Evolutionary conservation across 1,140 invertebrate genomes (phyloP).

Genomic region (Zelostemma sp.): DNA sequence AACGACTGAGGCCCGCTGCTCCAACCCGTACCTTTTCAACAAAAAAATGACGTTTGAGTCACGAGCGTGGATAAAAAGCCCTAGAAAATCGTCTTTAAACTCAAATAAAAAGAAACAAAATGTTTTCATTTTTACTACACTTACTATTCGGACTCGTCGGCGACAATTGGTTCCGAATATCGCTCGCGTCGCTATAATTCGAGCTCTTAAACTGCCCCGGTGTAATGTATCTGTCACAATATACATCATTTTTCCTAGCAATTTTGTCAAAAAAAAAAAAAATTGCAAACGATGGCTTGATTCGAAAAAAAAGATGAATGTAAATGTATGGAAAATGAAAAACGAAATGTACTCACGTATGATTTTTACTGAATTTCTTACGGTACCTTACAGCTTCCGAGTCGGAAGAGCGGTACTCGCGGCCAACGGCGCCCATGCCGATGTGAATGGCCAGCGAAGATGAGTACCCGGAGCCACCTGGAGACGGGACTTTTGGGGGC

Average conservation of each 20-base stretch:
- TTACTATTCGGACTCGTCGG: slow-evolving; percentile 69
- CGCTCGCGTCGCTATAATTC: slow-evolving; percentile 55
- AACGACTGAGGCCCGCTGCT: slow-evolving; percentile 73
- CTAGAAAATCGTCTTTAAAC: background rate
- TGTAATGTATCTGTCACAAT: slow-evolving; percentile 54
- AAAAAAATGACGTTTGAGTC: too few species aligned
- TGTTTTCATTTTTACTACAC: slow-evolving; percentile 8
- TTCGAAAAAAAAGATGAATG: background rate
- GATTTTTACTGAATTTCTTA: slow-evolving; percentile 59
- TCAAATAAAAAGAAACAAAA: slow-evolving; percentile 6
- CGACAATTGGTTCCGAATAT: slow-evolving; percentile 61
- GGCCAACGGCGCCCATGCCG: slow-evolving; percentile 52
- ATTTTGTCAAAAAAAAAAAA: slow-evolving; percentile 11
- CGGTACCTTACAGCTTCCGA: slow-evolving; percentile 62
- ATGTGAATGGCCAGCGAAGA: slow-evolving; percentile 54
- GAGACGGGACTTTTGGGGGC: slow-evolving; percentile 75
- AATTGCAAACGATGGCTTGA: background rate
- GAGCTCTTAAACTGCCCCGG: slow-evolving; percentile 58
- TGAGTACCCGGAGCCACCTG: slow-evolving; percentile 55
- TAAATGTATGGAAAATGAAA: background rate
- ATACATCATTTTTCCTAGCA: slow-evolving; percentile 3
- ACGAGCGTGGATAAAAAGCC: slow-evolving; percentile 44
- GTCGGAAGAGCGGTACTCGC: slow-evolving; percentile 69
- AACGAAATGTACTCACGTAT: slow-evolving; percentile 61
- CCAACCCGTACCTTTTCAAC: slow-evolving; percentile 62